These are phyloP conservation scores for Drosophila sturtevanti DNA, from an alignment of 1,140 invertebrate genomes.

Conservation along the genomic window DNA sequence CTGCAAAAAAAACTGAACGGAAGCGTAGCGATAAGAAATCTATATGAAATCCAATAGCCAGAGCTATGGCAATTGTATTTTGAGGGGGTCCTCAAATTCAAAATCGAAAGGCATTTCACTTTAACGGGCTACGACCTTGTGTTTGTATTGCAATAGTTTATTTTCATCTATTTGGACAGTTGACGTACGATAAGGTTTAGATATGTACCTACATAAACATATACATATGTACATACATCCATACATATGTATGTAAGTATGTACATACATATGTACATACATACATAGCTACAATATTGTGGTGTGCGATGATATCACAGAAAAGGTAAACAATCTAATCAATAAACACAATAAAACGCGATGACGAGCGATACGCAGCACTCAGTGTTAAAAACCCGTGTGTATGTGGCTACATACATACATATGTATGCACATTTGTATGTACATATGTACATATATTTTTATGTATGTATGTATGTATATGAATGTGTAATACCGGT, in stretches of 20 bases:
- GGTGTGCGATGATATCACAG: conserved; percentile 69
- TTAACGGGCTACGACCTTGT: conserved; percentile 5
- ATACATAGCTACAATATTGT: conserved; percentile 19
- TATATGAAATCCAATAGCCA: conserved; percentile 13
- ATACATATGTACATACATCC: neutral
- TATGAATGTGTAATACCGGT: conserved; percentile 55
- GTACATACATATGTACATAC: neutral
- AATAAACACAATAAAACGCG: conserved; percentile 73
- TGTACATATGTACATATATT: conserved; percentile 3
- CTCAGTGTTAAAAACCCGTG: conserved; percentile 27
- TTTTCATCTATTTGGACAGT: conserved; percentile 71
- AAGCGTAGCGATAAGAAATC: conserved; percentile 65
- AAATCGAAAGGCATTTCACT: conserved; percentile 39
- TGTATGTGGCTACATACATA: conserved; percentile 10
- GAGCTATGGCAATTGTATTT: conserved; percentile 22
- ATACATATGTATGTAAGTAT: neutral
- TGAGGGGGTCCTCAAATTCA: neutral
- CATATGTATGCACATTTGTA: conserved; percentile 15
- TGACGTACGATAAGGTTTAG: conserved; percentile 70
- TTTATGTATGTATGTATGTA: neutral
- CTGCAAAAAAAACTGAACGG: conserved; percentile 58
- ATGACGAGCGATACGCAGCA: conserved; percentile 59
- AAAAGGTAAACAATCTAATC: conserved; percentile 81
- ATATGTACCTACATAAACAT: conserved; percentile 10
- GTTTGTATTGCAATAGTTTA: conserved; percentile 13